These are phyloP conservation scores for Drosophila emarginata DNA, from an alignment of 2,888 invertebrate genomes.

Conservation along the genomic window DNA sequence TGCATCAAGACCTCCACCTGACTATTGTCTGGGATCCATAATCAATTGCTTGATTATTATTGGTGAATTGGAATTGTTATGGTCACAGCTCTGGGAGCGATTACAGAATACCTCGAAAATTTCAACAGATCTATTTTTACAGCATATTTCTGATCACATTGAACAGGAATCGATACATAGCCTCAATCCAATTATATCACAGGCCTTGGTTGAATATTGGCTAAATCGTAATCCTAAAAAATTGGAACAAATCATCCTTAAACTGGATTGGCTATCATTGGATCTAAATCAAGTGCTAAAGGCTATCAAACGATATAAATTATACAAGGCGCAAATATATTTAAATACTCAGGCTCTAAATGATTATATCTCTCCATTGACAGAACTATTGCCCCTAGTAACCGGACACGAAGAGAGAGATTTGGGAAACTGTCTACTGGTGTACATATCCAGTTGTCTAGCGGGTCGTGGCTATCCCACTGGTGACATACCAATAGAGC, in stretches of 20 bases:
- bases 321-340: conserved; percentile 84
- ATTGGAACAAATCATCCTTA: conserved; percentile 88
- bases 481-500: conserved; percentile 87
- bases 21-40: conserved; percentile 81
- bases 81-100: conserved; percentile 86
- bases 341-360: conserved; percentile 90
- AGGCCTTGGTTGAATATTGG: conserved; percentile 88
- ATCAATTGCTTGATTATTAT: conserved; percentile 81
- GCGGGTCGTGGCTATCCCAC: conserved; percentile 92
- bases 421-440: conserved; percentile 91
- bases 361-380: conserved; percentile 89
- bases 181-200: conserved; percentile 88
- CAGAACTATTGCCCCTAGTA: conserved; percentile 85
- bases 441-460: conserved; percentile 93
- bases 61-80: conserved; percentile 84
- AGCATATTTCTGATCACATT: conserved; percentile 88
- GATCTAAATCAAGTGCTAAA: conserved; percentile 88
- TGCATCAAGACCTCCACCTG: conserved; percentile 80
- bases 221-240: conserved; percentile 85
- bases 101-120: conserved; percentile 74
- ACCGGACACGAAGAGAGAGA: conserved; percentile 81
- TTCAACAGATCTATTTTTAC: conserved; percentile 85
- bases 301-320: conserved; percentile 78
- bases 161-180: conserved; percentile 85
- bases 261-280: conserved; percentile 88